phyloP scores from a whole-genome alignment of 37 sponge, comb jelly and placozoan genomes.

The Mnemiopsis leidyi region DNA sequence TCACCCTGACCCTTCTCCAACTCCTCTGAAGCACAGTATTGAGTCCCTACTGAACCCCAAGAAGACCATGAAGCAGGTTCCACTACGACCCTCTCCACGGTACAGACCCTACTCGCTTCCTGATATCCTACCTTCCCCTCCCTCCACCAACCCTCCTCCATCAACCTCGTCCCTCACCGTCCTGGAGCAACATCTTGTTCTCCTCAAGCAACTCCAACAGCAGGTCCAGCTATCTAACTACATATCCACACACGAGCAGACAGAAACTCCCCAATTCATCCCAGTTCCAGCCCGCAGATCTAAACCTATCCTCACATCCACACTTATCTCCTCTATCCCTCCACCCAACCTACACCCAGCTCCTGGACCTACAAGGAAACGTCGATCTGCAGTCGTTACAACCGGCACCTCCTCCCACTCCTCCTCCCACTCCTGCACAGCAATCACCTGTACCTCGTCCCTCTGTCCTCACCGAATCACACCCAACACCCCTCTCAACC shows the following conservation, averaged over 20 bases:
- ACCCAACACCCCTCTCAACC: not conserved
- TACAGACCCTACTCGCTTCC: constrained; percentile 16
- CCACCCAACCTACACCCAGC: not conserved
- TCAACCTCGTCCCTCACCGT: not conserved
- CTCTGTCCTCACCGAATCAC: not conserved
- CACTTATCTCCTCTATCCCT: not conserved
- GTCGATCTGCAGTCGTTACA: not conserved
- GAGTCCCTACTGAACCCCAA: not conserved
- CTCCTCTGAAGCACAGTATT: constrained; percentile 39
- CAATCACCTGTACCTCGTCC: constrained; percentile 9
- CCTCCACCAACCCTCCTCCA: not conserved
- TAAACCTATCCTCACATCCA: not conserved
- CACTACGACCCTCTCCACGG: not conserved
- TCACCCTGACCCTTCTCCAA: too few species aligned
- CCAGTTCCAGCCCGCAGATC: not conserved
- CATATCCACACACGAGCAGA: not conserved
- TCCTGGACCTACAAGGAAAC: not conserved
- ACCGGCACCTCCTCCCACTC: not conserved
- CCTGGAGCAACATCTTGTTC: constrained; percentile 1
- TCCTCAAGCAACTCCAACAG: not conserved
- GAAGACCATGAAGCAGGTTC: not conserved
- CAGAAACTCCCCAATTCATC: not conserved
- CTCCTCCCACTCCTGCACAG: not conserved
- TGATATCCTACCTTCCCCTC: not conserved
- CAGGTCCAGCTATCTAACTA: not conserved